A percentile compares a stretch with the other conserved stretches of the same genome.
phyloP scores from a whole-genome alignment of 2,113 vertebrate species.

The Cynocephalus volans region DNA sequence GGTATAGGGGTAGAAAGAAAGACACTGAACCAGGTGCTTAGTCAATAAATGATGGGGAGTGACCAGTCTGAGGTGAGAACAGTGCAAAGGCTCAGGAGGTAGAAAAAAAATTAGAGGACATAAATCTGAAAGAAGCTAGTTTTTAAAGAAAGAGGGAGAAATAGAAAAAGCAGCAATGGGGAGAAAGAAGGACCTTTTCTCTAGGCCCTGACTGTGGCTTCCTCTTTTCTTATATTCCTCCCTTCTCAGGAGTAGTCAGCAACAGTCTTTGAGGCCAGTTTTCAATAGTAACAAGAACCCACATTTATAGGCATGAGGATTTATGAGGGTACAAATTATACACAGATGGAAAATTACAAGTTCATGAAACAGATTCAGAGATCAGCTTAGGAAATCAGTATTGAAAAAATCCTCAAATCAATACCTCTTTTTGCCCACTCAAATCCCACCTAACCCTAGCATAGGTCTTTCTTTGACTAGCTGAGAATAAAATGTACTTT shows the following conservation, averaged over 20 bases:
- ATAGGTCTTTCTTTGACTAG: neutral
- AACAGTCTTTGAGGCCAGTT: neutral
- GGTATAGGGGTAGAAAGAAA: neutral
- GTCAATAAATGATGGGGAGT: neutral
- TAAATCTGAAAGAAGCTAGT: neutral
- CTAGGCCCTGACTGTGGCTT: neutral
- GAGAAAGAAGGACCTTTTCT: neutral
- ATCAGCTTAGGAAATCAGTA: neutral
- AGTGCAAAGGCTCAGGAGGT: neutral
- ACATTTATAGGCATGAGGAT: constrained; percentile 15
- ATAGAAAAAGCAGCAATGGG: neutral
- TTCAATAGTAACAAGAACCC: constrained; percentile 35
- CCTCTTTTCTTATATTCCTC: neutral
- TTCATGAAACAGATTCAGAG: constrained; percentile 38
- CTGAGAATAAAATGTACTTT: constrained; percentile 40
- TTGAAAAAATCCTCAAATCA: neutral
- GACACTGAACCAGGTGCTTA: neutral
- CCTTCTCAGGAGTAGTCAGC: neutral
- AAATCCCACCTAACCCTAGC: constrained; percentile 6
- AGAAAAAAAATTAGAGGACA: neutral
- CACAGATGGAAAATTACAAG: neutral
- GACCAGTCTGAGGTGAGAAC: neutral
- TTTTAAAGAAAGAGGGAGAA: neutral
- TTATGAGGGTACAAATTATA: constrained; percentile 40
- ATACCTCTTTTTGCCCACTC: neutral